Evolutionary conservation across 2,113 vertebrate species (phyloP), one percentile per base, ranked within the genome.

Genomic region (Corythoichthys intestinalis): DNA sequence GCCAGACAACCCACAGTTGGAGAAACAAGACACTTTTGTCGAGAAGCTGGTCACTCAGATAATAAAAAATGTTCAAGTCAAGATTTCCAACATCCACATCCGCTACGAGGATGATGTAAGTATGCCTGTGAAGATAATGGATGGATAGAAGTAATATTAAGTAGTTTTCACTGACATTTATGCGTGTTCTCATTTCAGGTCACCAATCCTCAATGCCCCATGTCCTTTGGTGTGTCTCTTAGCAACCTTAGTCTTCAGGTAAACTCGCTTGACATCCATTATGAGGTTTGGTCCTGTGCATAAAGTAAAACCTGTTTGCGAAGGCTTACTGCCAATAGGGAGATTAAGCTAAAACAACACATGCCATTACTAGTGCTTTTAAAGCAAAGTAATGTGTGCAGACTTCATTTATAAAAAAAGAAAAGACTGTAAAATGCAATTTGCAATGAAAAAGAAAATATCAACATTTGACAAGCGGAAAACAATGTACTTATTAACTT

Each of bases 81-180:
- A 96, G 89, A 98, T 99, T 86, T 96, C 95, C 67, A 97, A 94
- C 78, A 97, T 99, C 76, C 97, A 99, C 61, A 71, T 98, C 81
- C 95, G 97, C 68, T 98, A 98, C 81, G 97, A 99, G 84, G 97
- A 99, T 88, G 91, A 97, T 83, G 97, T 99, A 89, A 98, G 97
- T 97, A 8, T 41, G 15, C n/a, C 15, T 41, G 15, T 44, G 41
- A 44, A 44, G 41, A 44, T 44, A 44, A 44, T 6, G 41, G 6
- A 44, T 56, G 34, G 12, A 56, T 10, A 54, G 52, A 57, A 57
- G 34, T 58, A 58, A 4, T 34, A 12, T n/a, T 13, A 13, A 10
- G n/a, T 54, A 15, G n/a, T 54, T 54, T 28, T 20, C 7, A 0
- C n/a, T 28, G 7, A 14, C 3, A 35, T 65, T 50, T 12, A 28